Conservation (phyloP, 2,113 vertebrate genomes). For the Meles meles region DNA sequence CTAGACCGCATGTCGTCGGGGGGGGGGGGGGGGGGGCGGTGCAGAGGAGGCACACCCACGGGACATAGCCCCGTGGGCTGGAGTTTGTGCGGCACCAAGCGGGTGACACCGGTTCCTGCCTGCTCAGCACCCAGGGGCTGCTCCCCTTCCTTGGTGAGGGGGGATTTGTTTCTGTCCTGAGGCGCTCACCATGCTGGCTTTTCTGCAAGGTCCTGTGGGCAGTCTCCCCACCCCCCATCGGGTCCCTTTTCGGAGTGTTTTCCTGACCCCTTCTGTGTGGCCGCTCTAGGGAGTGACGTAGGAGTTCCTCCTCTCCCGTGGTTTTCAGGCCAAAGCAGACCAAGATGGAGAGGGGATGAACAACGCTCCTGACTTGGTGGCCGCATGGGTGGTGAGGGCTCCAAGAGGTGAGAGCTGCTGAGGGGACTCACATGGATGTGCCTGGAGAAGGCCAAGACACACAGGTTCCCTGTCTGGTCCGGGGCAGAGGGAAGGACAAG, state of each 20-base stretch:
- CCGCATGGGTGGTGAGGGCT: accelerated
- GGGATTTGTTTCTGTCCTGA: accelerated
- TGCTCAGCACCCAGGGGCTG: not conserved
- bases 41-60: not conserved
- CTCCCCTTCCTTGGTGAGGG: not conserved
- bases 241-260: not conserved
- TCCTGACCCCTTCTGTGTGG: not conserved
- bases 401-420: accelerated
- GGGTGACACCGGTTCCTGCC: not conserved
- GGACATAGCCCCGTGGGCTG: not conserved
- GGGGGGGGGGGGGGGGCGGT: too few relatives aligned
- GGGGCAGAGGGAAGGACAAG: not conserved
- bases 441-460: not conserved
- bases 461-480: not conserved
- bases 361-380: not conserved
- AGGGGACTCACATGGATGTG: not conserved
- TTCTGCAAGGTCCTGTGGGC: not conserved
- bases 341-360: accelerated
- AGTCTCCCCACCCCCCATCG: not conserved
- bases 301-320: not conserved
- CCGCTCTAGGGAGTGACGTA: accelerated
- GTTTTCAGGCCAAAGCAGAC: not conserved
- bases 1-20: not conserved
- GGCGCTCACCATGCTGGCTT: accelerated
- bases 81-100: accelerated